phyloP scores from a whole-genome alignment of 2,888 invertebrate species.

The Dinocampus coccinellae region DNA sequence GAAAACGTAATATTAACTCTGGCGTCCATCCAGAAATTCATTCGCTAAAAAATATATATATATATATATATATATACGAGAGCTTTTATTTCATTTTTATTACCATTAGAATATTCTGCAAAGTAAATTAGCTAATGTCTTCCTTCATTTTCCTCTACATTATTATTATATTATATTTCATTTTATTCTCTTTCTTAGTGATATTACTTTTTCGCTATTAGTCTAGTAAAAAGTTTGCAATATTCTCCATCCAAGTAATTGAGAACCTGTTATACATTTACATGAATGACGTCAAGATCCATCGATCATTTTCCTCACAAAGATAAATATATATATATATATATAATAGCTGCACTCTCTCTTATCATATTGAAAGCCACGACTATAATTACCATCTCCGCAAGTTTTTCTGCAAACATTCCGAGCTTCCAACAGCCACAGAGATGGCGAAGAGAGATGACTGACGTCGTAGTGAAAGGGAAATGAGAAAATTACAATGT shows the following conservation, averaged over 20 bases:
- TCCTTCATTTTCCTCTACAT: not conserved
- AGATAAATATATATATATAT: not conserved
- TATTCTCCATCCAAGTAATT: conserved; percentile 3
- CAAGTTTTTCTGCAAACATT: not conserved
- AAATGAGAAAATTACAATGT: too few species aligned
- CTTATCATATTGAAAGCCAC: not conserved
- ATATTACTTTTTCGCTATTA: not conserved
- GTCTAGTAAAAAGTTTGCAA: not conserved
- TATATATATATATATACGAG: conserved; percentile 21
- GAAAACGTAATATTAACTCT: conserved; percentile 48
- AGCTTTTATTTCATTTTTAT: conserved; percentile 18
- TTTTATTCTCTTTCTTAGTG: not conserved
- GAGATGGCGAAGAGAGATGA: too few species aligned
- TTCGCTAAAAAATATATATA: conserved; percentile 13
- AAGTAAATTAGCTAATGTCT: conserved; percentile 42
- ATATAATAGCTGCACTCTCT: not conserved
- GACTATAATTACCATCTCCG: not conserved
- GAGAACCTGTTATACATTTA: not conserved
- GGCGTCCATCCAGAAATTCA: conserved; percentile 34
- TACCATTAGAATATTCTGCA: conserved; percentile 35
- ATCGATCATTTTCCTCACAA: conserved; percentile 20
- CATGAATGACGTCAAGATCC: not conserved
- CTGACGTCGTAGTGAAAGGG: too few species aligned
- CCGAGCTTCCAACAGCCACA: not conserved
- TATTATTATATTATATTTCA: conserved; percentile 16